A percentile compares a stretch with the other conserved stretches of the same genome.
Evolutionary conservation across 2,888 invertebrate species (phyloP).

Genomic region (Dichetophora obliterata): DNA sequence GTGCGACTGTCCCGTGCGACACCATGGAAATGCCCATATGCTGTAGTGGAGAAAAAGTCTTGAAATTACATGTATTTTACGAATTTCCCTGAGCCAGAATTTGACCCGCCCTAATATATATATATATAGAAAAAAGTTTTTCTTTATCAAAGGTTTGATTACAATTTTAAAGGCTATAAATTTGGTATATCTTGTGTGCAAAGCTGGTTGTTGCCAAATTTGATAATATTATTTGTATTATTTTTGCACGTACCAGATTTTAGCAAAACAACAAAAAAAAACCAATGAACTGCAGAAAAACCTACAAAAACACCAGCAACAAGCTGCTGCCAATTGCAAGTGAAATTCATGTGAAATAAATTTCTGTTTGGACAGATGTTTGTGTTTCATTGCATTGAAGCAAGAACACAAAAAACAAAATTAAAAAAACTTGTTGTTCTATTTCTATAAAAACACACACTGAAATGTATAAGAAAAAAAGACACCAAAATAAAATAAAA

Average conservation of each 20-base stretch:
- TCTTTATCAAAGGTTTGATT: no score
- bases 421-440: not conserved
- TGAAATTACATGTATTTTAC: no score
- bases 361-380: slow-evolving; percentile 35
- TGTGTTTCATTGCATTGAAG: slow-evolving; percentile 3
- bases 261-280: not conserved
- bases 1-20: no score
- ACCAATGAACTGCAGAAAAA: not conserved
- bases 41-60: no score
- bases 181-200: no score
- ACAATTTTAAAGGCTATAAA: no score
- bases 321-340: not conserved
- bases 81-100: no score
- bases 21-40: no score
- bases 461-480: not conserved
- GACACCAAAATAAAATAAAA: not conserved
- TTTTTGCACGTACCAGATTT: slow-evolving; percentile 13
- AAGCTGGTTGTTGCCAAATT: not conserved
- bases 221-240: not conserved
- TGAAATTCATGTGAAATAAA: slow-evolving; percentile 30
- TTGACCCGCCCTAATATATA: no score
- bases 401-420: slow-evolving; percentile 4
- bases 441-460: slow-evolving; percentile 22
- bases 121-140: no score
- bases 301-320: not conserved